A percentile compares a stretch with the other conserved stretches of the same genome.
These are phyloP conservation scores for Clinocottus analis DNA, from an alignment of 2,113 vertebrate genomes.

Conservation along the genomic window DNA sequence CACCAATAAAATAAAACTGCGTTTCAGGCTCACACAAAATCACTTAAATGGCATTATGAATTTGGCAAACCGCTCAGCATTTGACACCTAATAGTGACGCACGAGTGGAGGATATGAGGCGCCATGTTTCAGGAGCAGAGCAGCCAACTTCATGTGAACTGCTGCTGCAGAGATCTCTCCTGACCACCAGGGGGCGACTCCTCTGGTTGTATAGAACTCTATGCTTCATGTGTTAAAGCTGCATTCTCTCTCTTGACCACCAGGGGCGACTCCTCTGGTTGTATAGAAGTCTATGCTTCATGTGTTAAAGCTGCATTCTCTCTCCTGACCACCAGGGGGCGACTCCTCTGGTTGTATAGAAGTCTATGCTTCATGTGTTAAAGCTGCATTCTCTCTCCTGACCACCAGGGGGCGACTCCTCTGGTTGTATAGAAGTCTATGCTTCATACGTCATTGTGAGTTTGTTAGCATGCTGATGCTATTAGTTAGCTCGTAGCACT, in stretches of 20 bases:
- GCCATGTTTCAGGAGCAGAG: neutral
- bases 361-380: too few species aligned
- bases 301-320: too few species aligned
- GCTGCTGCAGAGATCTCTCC: neutral
- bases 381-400: neutral
- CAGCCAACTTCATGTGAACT: neutral
- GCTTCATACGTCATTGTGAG: neutral
- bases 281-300: neutral
- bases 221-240: too few species aligned
- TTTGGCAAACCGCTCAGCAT: neutral
- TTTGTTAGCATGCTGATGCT: neutral
- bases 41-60: neutral
- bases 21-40: neutral
- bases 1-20: neutral
- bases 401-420: neutral
- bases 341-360: neutral
- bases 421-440: neutral
- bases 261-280: neutral
- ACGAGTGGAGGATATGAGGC: neutral
- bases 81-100: neutral
- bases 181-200: neutral
- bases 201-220: neutral
- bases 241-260: neutral
- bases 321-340: neutral
- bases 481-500: neutral